These are phyloP conservation scores for Listronotus bonariensis DNA, from an alignment of 1,140 invertebrate genomes.

Conservation along the genomic window DNA sequence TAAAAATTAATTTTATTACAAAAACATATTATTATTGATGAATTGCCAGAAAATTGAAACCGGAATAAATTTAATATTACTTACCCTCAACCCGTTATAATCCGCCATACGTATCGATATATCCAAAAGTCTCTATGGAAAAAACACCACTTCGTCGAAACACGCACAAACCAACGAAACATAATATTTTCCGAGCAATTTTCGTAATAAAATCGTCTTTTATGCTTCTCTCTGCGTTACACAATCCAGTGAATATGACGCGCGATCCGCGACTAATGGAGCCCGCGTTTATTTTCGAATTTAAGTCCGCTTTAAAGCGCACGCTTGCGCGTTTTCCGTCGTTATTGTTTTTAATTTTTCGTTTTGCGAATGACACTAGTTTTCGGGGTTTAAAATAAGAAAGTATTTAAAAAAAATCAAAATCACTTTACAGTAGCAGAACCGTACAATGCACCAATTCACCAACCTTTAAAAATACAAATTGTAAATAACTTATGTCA, in stretches of 20 bases:
- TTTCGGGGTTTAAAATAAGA: no score
- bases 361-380: no score
- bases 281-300: slow-evolving; percentile 26
- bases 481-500: no score
- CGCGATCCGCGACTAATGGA: slow-evolving; percentile 23
- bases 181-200: slow-evolving; percentile 15
- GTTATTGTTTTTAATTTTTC: neutral
- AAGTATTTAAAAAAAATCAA: no score
- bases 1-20: no score
- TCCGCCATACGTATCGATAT: slow-evolving; percentile 29
- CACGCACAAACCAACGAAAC: slow-evolving; percentile 1
- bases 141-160: slow-evolving; percentile 9
- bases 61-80: neutral
- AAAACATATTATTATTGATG: no score
- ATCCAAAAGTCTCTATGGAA: slow-evolving; percentile 23
- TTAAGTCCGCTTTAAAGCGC: neutral
- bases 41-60: neutral
- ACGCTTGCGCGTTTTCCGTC: slow-evolving; percentile 8
- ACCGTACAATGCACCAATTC: no score
- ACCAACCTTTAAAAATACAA: no score
- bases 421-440: no score
- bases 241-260: slow-evolving; percentile 11
- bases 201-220: slow-evolving; percentile 2
- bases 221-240: neutral
- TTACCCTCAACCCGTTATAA: slow-evolving; percentile 25